Conservation (phyloP, 2,888 invertebrate species). For the Drosophila pegasa region DNA sequence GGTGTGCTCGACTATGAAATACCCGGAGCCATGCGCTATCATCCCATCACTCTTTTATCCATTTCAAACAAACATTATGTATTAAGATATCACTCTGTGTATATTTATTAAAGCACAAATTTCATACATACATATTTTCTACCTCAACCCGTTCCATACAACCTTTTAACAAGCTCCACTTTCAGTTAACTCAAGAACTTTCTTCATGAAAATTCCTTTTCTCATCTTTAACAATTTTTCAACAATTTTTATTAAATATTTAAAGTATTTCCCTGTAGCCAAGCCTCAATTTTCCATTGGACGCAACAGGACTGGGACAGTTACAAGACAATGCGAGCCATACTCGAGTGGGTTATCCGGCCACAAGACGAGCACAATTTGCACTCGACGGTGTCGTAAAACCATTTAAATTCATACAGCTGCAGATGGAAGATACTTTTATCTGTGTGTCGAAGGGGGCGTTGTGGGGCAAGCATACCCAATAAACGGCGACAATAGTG, state of each 20-base stretch:
- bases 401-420: constrained; percentile 75
- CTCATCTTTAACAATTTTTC: not conserved
- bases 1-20: no score
- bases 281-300: constrained; percentile 13
- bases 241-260: constrained; percentile 1
- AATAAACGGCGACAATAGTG: constrained; percentile 61
- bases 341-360: constrained; percentile 27
- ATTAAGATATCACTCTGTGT: no score
- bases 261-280: constrained; percentile 8
- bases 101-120: no score
- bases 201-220: not conserved
- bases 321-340: constrained; percentile 5
- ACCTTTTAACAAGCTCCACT: not conserved
- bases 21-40: no score
- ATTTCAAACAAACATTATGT: no score
- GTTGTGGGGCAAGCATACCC: constrained; percentile 7
- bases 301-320: constrained; percentile 6
- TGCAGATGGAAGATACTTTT: constrained; percentile 60
- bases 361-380: constrained; percentile 31
- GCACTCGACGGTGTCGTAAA: constrained; percentile 59
- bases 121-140: no score
- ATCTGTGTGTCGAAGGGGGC: constrained; percentile 9
- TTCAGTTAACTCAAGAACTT: not conserved
- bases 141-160: no score
- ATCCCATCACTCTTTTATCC: no score